Conservation (phyloP, 2,797 vertebrate genomes). For the Sebastes minor region DNA sequence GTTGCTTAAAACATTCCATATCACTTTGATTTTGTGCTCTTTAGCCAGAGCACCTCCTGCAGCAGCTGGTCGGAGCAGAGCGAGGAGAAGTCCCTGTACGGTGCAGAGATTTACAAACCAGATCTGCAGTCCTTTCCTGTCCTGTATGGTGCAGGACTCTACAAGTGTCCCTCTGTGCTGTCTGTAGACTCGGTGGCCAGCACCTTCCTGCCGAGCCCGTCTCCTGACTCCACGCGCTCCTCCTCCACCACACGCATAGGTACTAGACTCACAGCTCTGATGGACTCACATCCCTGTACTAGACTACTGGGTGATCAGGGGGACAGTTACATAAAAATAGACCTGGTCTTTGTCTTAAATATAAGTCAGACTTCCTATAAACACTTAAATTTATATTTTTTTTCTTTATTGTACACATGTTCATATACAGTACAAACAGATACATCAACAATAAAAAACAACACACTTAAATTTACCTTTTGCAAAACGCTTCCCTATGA, state of each 20-base stretch:
- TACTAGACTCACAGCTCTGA: slow-evolving; percentile 25
- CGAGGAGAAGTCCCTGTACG: slow-evolving; percentile 37
- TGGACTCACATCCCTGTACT: not conserved
- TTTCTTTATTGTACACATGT: too few species aligned
- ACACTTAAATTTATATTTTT: too few species aligned
- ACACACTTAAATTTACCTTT: too few species aligned
- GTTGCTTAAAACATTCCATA: not conserved
- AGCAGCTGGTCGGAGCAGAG: slow-evolving; percentile 76
- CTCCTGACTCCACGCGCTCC: slow-evolving; percentile 64
- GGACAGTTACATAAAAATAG: not conserved
- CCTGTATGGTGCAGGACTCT: slow-evolving; percentile 34
- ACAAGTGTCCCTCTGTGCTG: slow-evolving; percentile 68
- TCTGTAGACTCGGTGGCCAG: slow-evolving; percentile 78
- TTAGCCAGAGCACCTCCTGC: slow-evolving; percentile 67
- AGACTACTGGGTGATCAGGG: not conserved
- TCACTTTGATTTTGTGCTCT: not conserved
- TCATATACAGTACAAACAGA: too few species aligned
- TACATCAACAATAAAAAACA: too few species aligned
- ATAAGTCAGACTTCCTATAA: too few species aligned
- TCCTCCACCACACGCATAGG: slow-evolving; percentile 83
- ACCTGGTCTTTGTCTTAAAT: not conserved
- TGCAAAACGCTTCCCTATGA: too few species aligned
- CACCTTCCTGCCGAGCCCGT: slow-evolving; percentile 79
- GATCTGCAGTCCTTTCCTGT: slow-evolving; percentile 12
- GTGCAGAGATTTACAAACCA: slow-evolving; percentile 15